Evolutionary conservation across 2,888 invertebrate genomes (phyloP), one percentile per base, ranked within the genome.

Genomic region (Erebia palarica): DNA sequence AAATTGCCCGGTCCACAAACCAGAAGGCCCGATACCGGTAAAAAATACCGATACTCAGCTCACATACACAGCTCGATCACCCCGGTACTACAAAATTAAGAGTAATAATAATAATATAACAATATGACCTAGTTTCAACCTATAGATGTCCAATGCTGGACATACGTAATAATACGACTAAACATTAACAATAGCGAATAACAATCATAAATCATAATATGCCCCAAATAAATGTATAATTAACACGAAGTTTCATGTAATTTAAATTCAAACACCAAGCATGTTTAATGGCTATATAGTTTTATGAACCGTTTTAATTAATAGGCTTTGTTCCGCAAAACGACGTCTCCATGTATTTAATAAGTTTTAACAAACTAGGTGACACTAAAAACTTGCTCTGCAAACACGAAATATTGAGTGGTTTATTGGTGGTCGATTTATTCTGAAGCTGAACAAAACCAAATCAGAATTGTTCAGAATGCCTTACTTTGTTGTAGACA

Each of bases 201-300:
- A 42, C 42, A 42, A 60, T 60, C 60, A 60, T 44, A 44, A 60
- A 60, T 60, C 60, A 60, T 44, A 44, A 60, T 44, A 44, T 60
- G n/a, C 42, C 57, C 21, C 69, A 36, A 51, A 51, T 59, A 65
- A 69, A 71, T 51, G 63, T 59, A 68, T 27, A 69, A 59, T 73
- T 49, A 71, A 68, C 75, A 75, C 75, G 75, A 70, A 71, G 51
- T 65, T 71, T 73, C 68, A 72, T 73, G 71, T 71, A 16, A 60
- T 68, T 68, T 61, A 70, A 61, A 68, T 69, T 69, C 69, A 71
- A 68, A 65, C 69, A 68, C 55, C 73, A 65, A 71, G 75, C 73
- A 65, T 71, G 69, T 59, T 67, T 75, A 69, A 73, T 69, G 73
- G 51, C 42, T 53, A 27, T 53, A 27, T 61, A 49, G n/a, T 55